Evolutionary conservation across 2,888 invertebrate species (phyloP), one percentile per base, ranked within the genome.

Genomic region (Mesoligia furuncula): DNA sequence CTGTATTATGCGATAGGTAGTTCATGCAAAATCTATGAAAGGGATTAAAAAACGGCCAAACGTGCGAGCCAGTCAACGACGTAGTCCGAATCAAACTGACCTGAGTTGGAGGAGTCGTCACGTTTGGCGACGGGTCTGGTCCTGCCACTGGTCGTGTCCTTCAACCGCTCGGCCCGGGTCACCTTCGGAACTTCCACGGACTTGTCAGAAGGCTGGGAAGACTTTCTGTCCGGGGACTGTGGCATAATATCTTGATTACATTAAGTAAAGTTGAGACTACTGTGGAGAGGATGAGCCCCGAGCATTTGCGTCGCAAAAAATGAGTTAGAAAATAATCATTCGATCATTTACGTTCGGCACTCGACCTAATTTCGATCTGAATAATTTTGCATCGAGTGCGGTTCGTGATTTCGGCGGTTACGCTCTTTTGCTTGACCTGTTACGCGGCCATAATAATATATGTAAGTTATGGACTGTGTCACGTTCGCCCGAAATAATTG

Each of bases 101-200:
- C 96, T 78, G 96, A 96, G 85, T 96, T 95, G 2, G 96, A 96
- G 42, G 96, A 95, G 78, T 96, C 95, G 0, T 89, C 91, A 42
- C 92, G 91, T 80, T 94, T 95, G 48, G 83, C 81, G 6, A 88
- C 69, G 0, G 83, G 76, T 57, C 90, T 88, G n/a, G 85, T 48
- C 68, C 88, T 88, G 3, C 85, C 85, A 54, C 82, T 79, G 71
- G 85, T 89, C 69, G 85, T 90, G 36, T 93, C 93, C 83, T 93
- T 93, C 67, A 77, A 71, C 59, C 80, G 66, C n/a, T 84, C 81
- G 5, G 89, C 77, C 2, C 87, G 39, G 27, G 45, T 71, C 72
- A 91, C 91, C 80, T 93, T 94, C 73, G 89, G 89, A 4, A 93
- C 83, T 15, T 93, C 93, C 24, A 90, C 81, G 0, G 90, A 83